Evolutionary conservation across 64 coral and sea anemone species (phyloP), one percentile per base, ranked within the genome.

Genomic region (Stichodactyla mertensii): DNA sequence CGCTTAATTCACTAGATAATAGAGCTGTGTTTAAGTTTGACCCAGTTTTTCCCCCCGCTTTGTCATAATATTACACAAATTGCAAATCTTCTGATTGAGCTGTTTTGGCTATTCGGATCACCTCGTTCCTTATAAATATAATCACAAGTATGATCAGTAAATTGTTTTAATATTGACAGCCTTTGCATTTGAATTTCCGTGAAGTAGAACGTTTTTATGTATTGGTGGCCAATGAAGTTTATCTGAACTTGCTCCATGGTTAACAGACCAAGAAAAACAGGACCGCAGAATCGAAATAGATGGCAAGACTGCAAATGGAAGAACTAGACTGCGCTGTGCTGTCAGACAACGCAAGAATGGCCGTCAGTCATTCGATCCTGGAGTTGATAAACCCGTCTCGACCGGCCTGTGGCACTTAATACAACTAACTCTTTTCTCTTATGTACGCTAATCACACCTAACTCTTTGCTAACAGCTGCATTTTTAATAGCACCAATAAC

Each of bases 401-500:
- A 0, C 20, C 18, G 22, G 69, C 69, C 69, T 74, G 69, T 74
- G 23, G 69, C 69, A 74, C 69, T 31, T 74, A n/a, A 74, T 82
- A 54, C 80, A 55, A 55, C 52, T 82, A 82, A 82, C 80, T 82
- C 80, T 82, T 82, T 54, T 18, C 80, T 82, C 54, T 85, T 58
- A 51, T 85, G 83, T 85, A 85, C 83, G 83, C 83, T 85, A 85
- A 85, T 62, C 57, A 85, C 83, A 85, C 23, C 83, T 85, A 85
- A 85, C 83, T 61, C 51, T 55, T 55, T 64, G 83, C 54, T 85
- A 62, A 85, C 36, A 45, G 36, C 83, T 62, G 51, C 83, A 51
- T 22, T 60, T 61, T 52, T 23, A 85, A 55, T 85, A 16, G 60
- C 83, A 81, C 52, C 16, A 55, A 55, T 52, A 20, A 7, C 78